A percentile compares a stretch with the other conserved stretches of the same genome.
Evolutionary conservation across 2,797 vertebrate species (phyloP).

Genomic region (Hemibagrus guttatus): DNA sequence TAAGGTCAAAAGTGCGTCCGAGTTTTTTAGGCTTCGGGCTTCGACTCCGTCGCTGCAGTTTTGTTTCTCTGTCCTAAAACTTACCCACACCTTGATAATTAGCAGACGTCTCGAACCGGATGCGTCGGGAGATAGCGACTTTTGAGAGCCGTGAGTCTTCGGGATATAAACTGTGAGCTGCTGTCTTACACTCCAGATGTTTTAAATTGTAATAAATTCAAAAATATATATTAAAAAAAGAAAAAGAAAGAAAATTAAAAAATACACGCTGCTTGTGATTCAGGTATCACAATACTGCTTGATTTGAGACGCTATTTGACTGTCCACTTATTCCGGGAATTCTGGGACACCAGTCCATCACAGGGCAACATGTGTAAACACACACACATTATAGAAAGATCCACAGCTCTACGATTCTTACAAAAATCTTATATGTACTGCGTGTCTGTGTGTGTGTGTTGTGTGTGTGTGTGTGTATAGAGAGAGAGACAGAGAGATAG

Average conservation of each 20-base stretch:
- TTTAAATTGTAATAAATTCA: no score
- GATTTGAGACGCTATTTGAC: neutral
- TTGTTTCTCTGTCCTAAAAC: slow-evolving; percentile 1
- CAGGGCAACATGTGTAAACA: no score
- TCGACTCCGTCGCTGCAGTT: neutral
- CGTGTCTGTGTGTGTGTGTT: neutral
- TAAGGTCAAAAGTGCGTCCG: neutral
- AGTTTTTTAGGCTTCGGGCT: neutral
- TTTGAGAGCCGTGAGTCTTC: neutral
- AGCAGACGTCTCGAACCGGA: slow-evolving; percentile 18
- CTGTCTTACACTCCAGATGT: neutral
- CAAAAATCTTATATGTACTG: neutral
- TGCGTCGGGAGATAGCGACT: neutral
- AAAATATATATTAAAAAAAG: neutral
- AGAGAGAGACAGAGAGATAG: slow-evolving; percentile 1
- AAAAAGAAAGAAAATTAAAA: neutral
- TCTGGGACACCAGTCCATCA: neutral
- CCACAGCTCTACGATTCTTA: neutral
- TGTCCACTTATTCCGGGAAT: neutral
- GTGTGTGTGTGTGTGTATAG: neutral
- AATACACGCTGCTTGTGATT: neutral
- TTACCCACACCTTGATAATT: slow-evolving; percentile 10
- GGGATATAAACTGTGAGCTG: slow-evolving; percentile 18
- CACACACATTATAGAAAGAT: neutral
- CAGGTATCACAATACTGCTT: neutral